These are phyloP conservation scores for Tetramorium alpestre DNA, from an alignment of 1,140 invertebrate species.

Conservation along the genomic window DNA sequence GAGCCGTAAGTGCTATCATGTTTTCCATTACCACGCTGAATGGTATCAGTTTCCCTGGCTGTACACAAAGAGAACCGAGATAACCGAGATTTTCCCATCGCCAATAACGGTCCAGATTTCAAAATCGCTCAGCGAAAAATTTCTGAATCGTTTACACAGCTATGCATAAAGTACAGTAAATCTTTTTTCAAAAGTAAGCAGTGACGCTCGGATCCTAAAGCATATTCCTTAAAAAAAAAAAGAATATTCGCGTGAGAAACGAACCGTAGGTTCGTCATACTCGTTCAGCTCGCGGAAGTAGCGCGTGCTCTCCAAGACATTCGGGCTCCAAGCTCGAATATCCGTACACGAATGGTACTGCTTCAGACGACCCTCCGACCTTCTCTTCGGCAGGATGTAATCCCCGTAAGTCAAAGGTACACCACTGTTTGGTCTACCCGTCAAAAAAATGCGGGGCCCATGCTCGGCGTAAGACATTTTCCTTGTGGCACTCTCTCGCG, in stretches of 20 bases:
- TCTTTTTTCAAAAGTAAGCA: not conserved
- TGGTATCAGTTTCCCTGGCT: constrained; percentile 74
- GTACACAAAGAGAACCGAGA: constrained; percentile 33
- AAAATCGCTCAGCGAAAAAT: not conserved
- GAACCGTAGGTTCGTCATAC: constrained; percentile 68
- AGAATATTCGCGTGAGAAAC: constrained; percentile 42
- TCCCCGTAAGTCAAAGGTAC: constrained; percentile 69
- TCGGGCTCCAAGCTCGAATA: constrained; percentile 80
- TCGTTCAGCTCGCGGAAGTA: constrained; percentile 81
- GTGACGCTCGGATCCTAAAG: not conserved
- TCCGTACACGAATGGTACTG: constrained; percentile 78
- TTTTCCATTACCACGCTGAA: constrained; percentile 75
- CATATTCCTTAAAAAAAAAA: not conserved
- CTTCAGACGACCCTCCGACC: constrained; percentile 79
- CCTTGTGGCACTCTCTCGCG: not conserved
- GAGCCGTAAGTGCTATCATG: constrained; percentile 71
- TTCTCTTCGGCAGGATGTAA: constrained; percentile 71
- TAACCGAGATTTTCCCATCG: not conserved
- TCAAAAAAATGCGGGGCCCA: constrained; percentile 77
- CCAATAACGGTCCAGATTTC: not conserved
- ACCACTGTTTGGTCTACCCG: constrained; percentile 56
- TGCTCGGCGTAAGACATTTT: constrained; percentile 80
- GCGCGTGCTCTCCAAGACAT: constrained; percentile 75
- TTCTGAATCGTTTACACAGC: not conserved
- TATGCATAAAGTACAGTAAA: not conserved